Base-by-base conservation (phyloP, 1,140 invertebrate genomes). In the Hirudo medicinalis region DNA sequence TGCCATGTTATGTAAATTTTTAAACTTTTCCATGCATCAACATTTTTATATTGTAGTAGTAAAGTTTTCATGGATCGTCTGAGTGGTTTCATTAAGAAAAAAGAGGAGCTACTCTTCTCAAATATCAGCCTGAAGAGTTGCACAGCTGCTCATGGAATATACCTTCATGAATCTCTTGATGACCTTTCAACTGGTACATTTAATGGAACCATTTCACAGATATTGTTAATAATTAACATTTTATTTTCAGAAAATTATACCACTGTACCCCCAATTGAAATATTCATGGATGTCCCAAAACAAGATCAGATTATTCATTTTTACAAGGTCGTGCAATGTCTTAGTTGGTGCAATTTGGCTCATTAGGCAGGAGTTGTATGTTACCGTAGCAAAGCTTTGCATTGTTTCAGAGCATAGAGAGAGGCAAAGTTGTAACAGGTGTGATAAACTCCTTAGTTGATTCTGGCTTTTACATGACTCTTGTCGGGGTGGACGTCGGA, bases 221-320 rank as follows among this genome's bases (percentile, higher is more conserved):
- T 49, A 17, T 0, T 9, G 11, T 17, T 49, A 13, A 0, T 15
- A 13, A 49, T 17, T 49, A 49, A 17, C 43, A 49, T 49, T 49
- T 49, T 17, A 0, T 49, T 11, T 15, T 9, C 20, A 63, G 57
- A 63, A 63, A 63, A 63, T 15, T 63, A 25, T 32, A 63, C 57
- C 13, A 63, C 22, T 63, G 57, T 63, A 63, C 57, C 57, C 29
- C 57, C 57, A 1, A 25, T 63, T 2, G 57, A 63, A 63, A 32
- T 63, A 25, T 63, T 63, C 57, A 63, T 63, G 57, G 57, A 63
- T 22, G 57, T 63, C 19, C 57, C 57, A 63, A 63, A 63, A 63
- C 22, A 22, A 32, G 22, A 22, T 13, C 22, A 32, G 29, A 63
- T 63, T 63, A 32, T 25, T 63, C 57, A 63, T 63, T 63, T 63